phyloP scores from a whole-genome alignment of 37 sponge, comb jelly and placozoan genomes.

The Agelas oroides region DNA sequence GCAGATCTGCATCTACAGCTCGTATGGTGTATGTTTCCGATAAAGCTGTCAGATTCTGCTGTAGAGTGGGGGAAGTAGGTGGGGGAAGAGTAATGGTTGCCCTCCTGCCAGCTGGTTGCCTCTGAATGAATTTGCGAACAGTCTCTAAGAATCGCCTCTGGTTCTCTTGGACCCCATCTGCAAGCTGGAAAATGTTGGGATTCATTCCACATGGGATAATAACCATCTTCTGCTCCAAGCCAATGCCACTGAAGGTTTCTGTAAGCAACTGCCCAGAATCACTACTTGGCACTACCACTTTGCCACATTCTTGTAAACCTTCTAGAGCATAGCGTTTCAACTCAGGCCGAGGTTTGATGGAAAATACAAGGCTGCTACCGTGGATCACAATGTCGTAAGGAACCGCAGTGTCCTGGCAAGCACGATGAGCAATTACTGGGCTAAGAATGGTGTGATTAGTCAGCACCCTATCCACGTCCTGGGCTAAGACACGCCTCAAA shows the following conservation, averaged over 20 bases:
- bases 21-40: constrained; percentile 19
- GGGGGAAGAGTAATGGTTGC: constrained; percentile 24
- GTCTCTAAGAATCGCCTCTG: background rate
- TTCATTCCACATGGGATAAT: constrained; percentile 16
- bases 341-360: constrained; percentile 30
- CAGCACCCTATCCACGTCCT: constrained; percentile 41
- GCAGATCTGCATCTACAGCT: constrained; percentile 42
- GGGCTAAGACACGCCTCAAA: constrained; percentile 11
- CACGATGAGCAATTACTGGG: constrained; percentile 34
- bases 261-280: too few relatives aligned
- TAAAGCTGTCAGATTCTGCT: background rate
- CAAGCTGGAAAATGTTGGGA: constrained; percentile 2
- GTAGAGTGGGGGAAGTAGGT: background rate
- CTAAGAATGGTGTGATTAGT: constrained; percentile 38
- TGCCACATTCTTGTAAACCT: constrained; percentile 23
- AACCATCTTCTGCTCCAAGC: background rate
- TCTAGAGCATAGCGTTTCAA: constrained; percentile 28
- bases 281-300: background rate
- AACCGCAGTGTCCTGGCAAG: constrained; percentile 13
- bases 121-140: background rate
- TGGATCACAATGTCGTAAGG: constrained; percentile 42
- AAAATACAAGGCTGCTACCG: constrained; percentile 13
- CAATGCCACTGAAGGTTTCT: too few relatives aligned
- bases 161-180: background rate
- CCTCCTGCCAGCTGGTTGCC: constrained; percentile 24